Evolutionary conservation across 2,797 vertebrate genomes (phyloP).

Genomic region (Ctenosaura bakeri): DNA sequence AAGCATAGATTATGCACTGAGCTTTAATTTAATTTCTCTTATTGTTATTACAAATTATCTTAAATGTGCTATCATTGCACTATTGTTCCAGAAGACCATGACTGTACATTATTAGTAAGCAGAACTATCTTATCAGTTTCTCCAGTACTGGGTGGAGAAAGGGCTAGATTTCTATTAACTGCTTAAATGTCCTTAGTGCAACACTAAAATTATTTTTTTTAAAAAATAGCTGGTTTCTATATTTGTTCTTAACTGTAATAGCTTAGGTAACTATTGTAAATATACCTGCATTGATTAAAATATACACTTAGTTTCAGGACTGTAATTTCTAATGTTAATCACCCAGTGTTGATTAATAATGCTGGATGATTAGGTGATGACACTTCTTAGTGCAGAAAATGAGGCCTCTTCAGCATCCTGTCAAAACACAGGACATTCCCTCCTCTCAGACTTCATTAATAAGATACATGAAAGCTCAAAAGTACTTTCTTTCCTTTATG

Average conservation of each 20-base stretch:
- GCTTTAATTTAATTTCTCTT: background rate
- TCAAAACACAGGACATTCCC: background rate
- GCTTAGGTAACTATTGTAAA: background rate
- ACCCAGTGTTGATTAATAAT: background rate
- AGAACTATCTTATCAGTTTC: background rate
- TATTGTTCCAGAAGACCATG: background rate
- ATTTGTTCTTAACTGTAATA: background rate
- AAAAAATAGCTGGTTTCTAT: background rate
- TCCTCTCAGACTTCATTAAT: background rate
- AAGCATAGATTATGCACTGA: background rate
- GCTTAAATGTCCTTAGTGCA: background rate
- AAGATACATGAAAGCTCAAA: constrained; percentile 29
- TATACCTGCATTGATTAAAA: constrained; percentile 14
- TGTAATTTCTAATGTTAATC: background rate
- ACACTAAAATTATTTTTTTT: background rate
- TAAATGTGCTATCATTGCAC: background rate
- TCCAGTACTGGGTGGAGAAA: background rate
- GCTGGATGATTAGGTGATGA: constrained; percentile 13
- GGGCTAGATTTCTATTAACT: background rate
- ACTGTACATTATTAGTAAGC: background rate
- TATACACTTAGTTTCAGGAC: background rate
- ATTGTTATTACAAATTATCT: background rate
- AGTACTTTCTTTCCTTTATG: constrained; percentile 6
- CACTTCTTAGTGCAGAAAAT: background rate
- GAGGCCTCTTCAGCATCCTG: constrained; percentile 28